Percentiles rank a stretch among this genome's conserved stretches.
Evolutionary conservation across 2,888 invertebrate genomes (phyloP).

Genomic region (Lepas anatifera): DNA sequence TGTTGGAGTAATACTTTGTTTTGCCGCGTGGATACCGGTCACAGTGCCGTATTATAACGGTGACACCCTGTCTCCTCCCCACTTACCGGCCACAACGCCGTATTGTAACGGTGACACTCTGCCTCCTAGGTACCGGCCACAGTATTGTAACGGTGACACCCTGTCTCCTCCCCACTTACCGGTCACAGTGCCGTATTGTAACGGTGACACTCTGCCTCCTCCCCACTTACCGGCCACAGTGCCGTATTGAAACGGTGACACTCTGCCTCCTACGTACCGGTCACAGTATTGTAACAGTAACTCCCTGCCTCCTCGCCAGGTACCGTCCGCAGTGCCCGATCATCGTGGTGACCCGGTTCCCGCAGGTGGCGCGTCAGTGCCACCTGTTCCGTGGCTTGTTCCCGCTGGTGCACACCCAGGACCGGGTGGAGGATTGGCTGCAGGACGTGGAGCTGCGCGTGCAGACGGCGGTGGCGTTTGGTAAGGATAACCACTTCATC

Average conservation of each 20-base stretch:
- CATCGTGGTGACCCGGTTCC: constrained; percentile 55
- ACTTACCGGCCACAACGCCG: no score
- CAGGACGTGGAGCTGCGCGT: constrained; percentile 33
- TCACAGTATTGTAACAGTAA: constrained; percentile 87
- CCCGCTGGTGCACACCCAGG: constrained; percentile 68
- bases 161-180: constrained; percentile 23
- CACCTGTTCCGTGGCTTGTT: constrained; percentile 85
- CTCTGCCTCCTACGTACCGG: constrained; percentile 45
- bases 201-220: constrained; percentile 55
- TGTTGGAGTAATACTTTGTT: no score
- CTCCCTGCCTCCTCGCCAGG: constrained; percentile 35
- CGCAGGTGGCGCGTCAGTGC: constrained; percentile 63
- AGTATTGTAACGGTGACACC: no score
- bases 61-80: constrained; percentile 49
- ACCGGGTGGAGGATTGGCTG: constrained; percentile 33
- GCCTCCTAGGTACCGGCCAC: constrained; percentile 30
- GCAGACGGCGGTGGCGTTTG: constrained; percentile 30
- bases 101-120: constrained; percentile 46
- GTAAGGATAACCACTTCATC: constrained; percentile 35
- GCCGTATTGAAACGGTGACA: constrained; percentile 42
- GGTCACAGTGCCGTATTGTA: constrained; percentile 60
- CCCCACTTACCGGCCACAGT: background rate
- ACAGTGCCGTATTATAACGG: constrained; percentile 58
- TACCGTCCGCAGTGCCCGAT: constrained; percentile 56
- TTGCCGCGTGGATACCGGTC: no score